Percentiles rank a stretch among this genome's conserved stretches.
These are phyloP conservation scores for Agrotis segetum DNA, from an alignment of 2,888 invertebrate species.

Conservation along the genomic window DNA sequence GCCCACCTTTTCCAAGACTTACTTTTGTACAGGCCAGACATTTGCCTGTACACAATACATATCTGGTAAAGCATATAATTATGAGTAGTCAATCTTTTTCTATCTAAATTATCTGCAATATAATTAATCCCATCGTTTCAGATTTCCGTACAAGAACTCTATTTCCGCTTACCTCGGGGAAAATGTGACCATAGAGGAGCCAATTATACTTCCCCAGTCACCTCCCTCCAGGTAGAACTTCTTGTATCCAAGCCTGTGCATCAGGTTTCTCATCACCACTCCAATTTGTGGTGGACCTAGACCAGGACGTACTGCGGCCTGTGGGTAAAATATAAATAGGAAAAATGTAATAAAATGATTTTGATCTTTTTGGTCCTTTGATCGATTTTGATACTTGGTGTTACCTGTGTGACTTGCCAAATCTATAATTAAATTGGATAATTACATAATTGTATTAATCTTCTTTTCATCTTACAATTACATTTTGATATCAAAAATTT, in stretches of 20 bases:
- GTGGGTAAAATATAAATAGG: not conserved
- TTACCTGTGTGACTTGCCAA: too few species aligned
- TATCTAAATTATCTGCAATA: too few species aligned
- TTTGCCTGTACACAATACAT: too few species aligned
- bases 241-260: slow-evolving; percentile 92
- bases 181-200: slow-evolving; percentile 79
- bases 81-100: too few species aligned
- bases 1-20: too few species aligned
- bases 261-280: slow-evolving; percentile 92
- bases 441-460: too few species aligned
- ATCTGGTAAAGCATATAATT: too few species aligned
- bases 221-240: slow-evolving; percentile 93
- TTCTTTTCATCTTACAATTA: not conserved
- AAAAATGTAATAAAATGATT: not conserved
- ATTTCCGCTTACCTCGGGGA: slow-evolving; percentile 78
- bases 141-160: too few species aligned
- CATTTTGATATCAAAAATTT: slow-evolving; percentile 3
- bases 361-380: not conserved
- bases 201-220: slow-evolving; percentile 94
- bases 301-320: slow-evolving; percentile 89
- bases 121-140: too few species aligned
- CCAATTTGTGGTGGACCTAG: slow-evolving; percentile 88
- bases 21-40: too few species aligned
- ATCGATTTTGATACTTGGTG: too few species aligned
- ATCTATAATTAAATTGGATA: too few species aligned